Base-by-base conservation (phyloP, 2,113 vertebrate genomes). In the Myrmophylax atrothorax region DNA sequence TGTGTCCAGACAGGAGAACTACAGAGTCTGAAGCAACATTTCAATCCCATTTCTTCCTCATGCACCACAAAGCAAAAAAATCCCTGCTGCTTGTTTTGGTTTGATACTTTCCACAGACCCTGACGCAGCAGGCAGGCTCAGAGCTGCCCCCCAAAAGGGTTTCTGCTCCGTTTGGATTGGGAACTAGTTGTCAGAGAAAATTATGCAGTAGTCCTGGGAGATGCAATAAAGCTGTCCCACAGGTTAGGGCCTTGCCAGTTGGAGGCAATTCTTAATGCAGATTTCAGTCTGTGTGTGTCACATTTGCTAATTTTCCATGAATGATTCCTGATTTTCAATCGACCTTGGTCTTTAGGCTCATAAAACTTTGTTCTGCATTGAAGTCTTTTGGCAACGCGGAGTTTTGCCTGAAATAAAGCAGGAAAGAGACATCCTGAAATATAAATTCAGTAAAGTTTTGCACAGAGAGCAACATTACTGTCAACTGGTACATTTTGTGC, bases 291-390 rank as follows among this genome's bases (percentile, higher is more conserved):
- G 40, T 1, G 0, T 84, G 64, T 94, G 80, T 93, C 94, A 63
- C 44, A 56, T 92, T 67, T 92, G 72, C 83, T 94, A 93, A 93
- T 93, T 96, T 96, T 93, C 93, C 88, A 31, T 93, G 85, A 96
- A 94, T 91, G 87, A 93, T 95, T 95, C 85, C 94, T 93, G 88
- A 89, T 88, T 97, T 93, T 95, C 88, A 96, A 84, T 92, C 4
- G 25, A 93, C 93, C 94, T 96, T 92, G 77, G 64, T 85, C 95
- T 93, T 96, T 77, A 78, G 79, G 52, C 90, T 88, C 63, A 14
- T 93, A 95, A 94, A 93, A 92, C 75, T 91, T 81, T 77, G 53
- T 64, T 96, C 86, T 76, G 64, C 82, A 83, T 33, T 50, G 40
- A 70, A 73, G 72, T 67, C 52, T 95, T 94, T 44, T 96, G 94